Evolutionary conservation across 2,797 vertebrate genomes (phyloP).

Genomic region (Muscicapa striata): DNA sequence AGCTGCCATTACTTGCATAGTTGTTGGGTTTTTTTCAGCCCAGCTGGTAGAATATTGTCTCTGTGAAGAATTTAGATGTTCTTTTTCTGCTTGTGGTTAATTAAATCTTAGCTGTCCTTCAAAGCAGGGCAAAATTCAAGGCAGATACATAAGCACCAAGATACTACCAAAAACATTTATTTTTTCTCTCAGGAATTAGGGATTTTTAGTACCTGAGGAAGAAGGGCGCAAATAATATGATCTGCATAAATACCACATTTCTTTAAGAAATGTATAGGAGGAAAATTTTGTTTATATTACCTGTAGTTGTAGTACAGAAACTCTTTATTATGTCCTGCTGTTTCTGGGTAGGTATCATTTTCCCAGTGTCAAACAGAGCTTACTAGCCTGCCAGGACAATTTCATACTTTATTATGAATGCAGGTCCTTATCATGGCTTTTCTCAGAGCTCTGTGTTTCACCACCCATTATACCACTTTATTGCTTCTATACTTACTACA

Average conservation of each 20-base stretch:
- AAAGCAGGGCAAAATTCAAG: background rate
- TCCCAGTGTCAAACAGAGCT: background rate
- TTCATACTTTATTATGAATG: rapidly evolving
- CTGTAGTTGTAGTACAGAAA: background rate
- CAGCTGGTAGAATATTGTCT: background rate
- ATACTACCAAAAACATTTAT: background rate
- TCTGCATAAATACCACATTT: background rate
- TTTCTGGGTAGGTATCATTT: background rate
- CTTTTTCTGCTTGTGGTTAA: background rate
- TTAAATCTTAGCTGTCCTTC: background rate
- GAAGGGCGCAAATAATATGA: background rate
- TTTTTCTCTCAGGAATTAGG: background rate
- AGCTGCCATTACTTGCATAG: background rate
- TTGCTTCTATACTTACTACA: background rate
- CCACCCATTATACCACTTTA: background rate
- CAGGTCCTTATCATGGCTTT: background rate
- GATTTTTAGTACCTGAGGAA: background rate
- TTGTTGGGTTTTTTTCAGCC: background rate
- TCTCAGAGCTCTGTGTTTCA: background rate
- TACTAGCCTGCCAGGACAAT: background rate
- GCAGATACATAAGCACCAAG: background rate
- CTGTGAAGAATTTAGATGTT: background rate
- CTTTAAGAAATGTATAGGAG: background rate
- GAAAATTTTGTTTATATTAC: background rate
- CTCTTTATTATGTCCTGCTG: background rate